Percentiles rank a stretch among this genome's conserved stretches.
Evolutionary conservation across 2,113 vertebrate genomes (phyloP).

Genomic region (Gambusia holbrooki): DNA sequence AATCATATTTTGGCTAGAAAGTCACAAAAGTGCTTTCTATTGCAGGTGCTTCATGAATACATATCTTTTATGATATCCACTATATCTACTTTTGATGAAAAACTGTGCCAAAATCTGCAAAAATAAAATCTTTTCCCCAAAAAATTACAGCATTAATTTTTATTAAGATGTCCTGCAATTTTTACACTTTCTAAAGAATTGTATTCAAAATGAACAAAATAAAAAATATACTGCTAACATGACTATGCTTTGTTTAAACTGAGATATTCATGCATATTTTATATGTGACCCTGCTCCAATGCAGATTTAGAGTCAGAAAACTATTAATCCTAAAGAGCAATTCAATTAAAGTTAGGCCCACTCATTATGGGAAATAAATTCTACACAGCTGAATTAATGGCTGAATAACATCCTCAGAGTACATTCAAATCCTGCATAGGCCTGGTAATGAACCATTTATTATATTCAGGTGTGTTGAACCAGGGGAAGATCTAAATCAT

Average conservation of each 20-base stretch:
- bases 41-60: no score
- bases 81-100: no score
- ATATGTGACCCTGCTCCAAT: not conserved
- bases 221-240: not conserved
- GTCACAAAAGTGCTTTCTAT: no score
- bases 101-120: no score
- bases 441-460: not conserved
- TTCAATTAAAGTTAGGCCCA: not conserved
- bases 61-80: no score
- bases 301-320: not conserved
- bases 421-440: not conserved
- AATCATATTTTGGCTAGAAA: no score
- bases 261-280: not conserved
- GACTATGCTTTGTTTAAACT: not conserved
- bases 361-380: not conserved
- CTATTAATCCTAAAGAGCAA: not conserved
- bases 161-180: not conserved
- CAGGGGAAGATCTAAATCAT: not conserved
- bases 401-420: not conserved
- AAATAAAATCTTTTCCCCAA: not conserved
- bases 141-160: not conserved
- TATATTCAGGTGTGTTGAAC: not conserved
- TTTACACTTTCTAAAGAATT: not conserved
- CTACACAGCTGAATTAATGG: not conserved
- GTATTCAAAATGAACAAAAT: not conserved